These are phyloP conservation scores for Chaunax sp. DNA, from an alignment of 2,797 vertebrate species.

Conservation along the genomic window DNA sequence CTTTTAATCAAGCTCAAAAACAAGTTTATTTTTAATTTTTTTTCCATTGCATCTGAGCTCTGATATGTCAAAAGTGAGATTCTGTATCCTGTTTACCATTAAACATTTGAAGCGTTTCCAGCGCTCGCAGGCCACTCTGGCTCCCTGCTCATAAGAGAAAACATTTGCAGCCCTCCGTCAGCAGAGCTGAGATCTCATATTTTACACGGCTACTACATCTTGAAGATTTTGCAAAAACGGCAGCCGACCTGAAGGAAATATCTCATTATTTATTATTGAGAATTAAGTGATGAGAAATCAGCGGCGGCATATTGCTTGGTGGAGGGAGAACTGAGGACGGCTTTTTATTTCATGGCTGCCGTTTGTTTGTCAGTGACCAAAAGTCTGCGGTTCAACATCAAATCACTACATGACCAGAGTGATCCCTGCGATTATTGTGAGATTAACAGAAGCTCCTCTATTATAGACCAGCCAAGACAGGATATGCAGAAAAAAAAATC, in stretches of 20 bases:
- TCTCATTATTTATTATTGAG: conserved; percentile 66
- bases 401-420: conserved; percentile 47
- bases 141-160: conserved; percentile 31
- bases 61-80: conserved; percentile 58
- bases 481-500: background rate
- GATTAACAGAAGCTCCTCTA: conserved; percentile 64
- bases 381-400: conserved; percentile 45
- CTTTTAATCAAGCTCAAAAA: conserved; percentile 40
- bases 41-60: conserved; percentile 32
- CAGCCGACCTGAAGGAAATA: conserved; percentile 69
- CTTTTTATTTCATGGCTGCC: conserved; percentile 58
- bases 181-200: conserved; percentile 14
- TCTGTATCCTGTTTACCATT: conserved; percentile 53
- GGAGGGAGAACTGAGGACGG: conserved; percentile 41
- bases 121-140: conserved; percentile 23
- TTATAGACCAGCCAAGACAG: conserved; percentile 36
- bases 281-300: conserved; percentile 71
- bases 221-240: conserved; percentile 62
- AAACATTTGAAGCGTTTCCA: conserved; percentile 52
- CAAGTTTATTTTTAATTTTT: background rate
- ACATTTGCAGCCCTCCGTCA: conserved; percentile 22
- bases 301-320: conserved; percentile 47
- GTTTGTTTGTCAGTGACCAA: conserved; percentile 49
- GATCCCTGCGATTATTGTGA: conserved; percentile 65
- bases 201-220: conserved; percentile 29